Evolutionary conservation across 2,113 vertebrate species (phyloP), one percentile per base, ranked within the genome.

Genomic region (Catagonus wagneri): DNA sequence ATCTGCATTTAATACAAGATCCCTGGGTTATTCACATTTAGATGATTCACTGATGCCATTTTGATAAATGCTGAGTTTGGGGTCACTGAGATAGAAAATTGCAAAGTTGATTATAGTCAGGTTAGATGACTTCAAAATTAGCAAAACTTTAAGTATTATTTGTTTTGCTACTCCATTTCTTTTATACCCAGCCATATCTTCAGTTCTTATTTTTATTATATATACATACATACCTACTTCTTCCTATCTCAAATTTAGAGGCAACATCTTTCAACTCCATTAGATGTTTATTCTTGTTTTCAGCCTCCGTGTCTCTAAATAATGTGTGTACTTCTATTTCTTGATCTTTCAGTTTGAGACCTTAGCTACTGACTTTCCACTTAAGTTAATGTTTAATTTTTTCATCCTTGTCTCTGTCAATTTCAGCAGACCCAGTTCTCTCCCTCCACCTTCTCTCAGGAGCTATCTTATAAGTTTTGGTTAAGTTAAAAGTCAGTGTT

Each of bases 171-270:
- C 36, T 71, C 20, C 71, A 34, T 80, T 80, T 56, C 50, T 83
- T 83, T 83, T 66, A 56, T 2, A 86, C n/a, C 60, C 71, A 71
- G 39, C 27, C 5, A 11, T 50, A 65, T 44, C 61, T 68, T 87
- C 90, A 87, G 54, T 80, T 79, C 89, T 90, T 85, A 44, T 80
- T 74, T 96, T 61, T 39, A 23, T 63, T 34, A 60, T 60, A 69
- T 13, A 56, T 29, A 16, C 27, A 78, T 23, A 29, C 44, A 22
- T 7, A 54, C 29, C 23, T 50, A 66, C 20, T 7, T 50, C 69
- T 90, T 85, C 61, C 29, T 72, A 22, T 65, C 11, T 61, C 19
- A 22, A 19, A 65, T 94, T 76, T 71, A 34, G 63, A 61, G n/a
- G 39, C 54, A 78, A 63, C 22, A 16, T 86, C 19, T 71, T 76